Percentiles rank a stretch among this genome's conserved stretches.
Conservation (phyloP, 1,140 invertebrate genomes). For the Spodoptera frugiperda region DNA sequence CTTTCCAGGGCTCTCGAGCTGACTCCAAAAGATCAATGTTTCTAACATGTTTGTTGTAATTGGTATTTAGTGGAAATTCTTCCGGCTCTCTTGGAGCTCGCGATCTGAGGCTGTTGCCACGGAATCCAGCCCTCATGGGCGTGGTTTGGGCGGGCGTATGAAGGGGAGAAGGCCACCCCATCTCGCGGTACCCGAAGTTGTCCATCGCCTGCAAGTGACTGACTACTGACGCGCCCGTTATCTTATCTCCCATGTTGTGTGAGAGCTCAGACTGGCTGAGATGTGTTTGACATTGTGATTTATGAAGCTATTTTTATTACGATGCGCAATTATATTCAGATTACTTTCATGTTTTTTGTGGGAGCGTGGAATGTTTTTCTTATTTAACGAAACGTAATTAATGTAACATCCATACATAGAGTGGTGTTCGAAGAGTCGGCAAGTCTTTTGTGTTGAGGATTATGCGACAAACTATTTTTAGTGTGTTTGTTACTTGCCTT, state of each 20-base stretch:
- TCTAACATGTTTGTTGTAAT: conserved; percentile 72
- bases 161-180: conserved; percentile 76
- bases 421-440: background rate
- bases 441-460: background rate
- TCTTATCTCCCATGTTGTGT: conserved; percentile 75
- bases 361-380: background rate
- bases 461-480: conserved; percentile 31
- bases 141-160: conserved; percentile 67
- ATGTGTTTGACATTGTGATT: conserved; percentile 72
- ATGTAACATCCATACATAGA: background rate
- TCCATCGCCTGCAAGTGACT: conserved; percentile 63
- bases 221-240: conserved; percentile 56
- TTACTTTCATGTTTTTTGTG: conserved; percentile 27
- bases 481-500: background rate
- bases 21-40: conserved; percentile 79
- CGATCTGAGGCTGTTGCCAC: conserved; percentile 64
- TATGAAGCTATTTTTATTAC: conserved; percentile 76
- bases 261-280: conserved; percentile 61
- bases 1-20: conserved; percentile 69
- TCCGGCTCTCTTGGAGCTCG: conserved; percentile 70
- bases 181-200: conserved; percentile 84
- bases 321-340: conserved; percentile 60
- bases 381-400: background rate
- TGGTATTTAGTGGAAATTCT: conserved; percentile 73
- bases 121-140: conserved; percentile 63